Conservation (phyloP, 2,888 invertebrate species). For the Phymatocera aterrima region DNA sequence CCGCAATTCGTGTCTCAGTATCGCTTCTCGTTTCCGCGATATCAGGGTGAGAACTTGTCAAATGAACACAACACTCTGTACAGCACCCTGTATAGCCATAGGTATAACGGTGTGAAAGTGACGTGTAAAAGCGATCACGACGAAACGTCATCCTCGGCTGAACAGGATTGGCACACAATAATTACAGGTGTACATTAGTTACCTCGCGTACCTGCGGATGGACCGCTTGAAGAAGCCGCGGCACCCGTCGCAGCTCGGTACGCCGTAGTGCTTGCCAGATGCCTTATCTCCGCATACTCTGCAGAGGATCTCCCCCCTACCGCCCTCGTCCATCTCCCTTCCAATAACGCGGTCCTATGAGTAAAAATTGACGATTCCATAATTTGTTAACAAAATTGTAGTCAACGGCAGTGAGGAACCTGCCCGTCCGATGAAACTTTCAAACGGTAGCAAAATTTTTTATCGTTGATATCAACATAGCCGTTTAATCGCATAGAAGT, state of each 20-base stretch:
- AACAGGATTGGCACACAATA: neutral
- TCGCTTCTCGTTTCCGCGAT: too few species aligned
- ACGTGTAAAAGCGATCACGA: neutral
- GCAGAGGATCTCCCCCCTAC: constrained; percentile 79
- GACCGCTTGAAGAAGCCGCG: constrained; percentile 96
- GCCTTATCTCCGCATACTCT: constrained; percentile 93
- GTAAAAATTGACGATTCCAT: neutral
- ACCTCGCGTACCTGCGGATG: constrained; percentile 84
- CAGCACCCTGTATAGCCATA: too few species aligned
- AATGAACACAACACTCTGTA: too few species aligned
- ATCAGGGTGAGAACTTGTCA: too few species aligned
- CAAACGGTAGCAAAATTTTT: too few species aligned
- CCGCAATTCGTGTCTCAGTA: too few species aligned
- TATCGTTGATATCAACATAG: too few species aligned
- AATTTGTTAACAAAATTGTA: neutral
- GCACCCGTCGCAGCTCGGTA: constrained; percentile 92
- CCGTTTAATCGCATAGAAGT: neutral
- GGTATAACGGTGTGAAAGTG: neutral
- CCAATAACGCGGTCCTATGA: neutral
- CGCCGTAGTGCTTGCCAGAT: constrained; percentile 93
- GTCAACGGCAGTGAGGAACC: neutral
- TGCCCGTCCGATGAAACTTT: too few species aligned
- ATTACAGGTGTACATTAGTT: constrained; percentile 55
- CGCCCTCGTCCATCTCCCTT: constrained; percentile 71
- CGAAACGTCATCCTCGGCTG: neutral